Conservation (phyloP, 2,888 invertebrate genomes). For the Ichneumoninae sp. region DNA sequence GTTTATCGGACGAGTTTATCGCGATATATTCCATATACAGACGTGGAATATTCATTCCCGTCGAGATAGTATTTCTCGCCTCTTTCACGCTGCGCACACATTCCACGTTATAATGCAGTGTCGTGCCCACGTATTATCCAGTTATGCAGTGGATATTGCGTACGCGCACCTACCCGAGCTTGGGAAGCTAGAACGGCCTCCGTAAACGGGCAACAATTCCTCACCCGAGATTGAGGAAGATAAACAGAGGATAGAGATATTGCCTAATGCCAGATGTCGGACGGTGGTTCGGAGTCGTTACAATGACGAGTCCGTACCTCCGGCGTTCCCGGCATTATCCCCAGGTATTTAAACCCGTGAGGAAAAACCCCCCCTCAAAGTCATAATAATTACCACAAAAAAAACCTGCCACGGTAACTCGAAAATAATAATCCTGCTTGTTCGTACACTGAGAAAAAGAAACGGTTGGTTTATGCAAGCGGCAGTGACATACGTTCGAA, state of each 20-base stretch:
- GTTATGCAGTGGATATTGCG: background rate
- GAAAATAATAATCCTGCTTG: background rate
- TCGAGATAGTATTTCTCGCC: background rate
- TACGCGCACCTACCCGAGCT: background rate
- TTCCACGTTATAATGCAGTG: conserved; percentile 53
- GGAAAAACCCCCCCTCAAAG: background rate
- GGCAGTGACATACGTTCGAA: no score
- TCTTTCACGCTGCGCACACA: conserved; percentile 21
- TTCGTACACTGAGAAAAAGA: background rate
- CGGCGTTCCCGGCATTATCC: conserved; percentile 64
- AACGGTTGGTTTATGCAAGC: no score
- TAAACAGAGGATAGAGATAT: conserved; percentile 70
- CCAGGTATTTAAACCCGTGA: conserved; percentile 51
- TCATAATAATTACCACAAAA: background rate
- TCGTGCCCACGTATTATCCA: conserved; percentile 58
- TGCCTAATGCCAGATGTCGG: conserved; percentile 81
- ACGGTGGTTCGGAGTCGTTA: conserved; percentile 80
- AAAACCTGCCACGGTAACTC: background rate
- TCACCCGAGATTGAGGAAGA: conserved; percentile 17
- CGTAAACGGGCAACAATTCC: conserved; percentile 81
- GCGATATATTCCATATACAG: conserved; percentile 29
- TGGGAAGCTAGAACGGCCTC: conserved; percentile 70
- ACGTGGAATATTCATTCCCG: background rate
- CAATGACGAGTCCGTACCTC: conserved; percentile 78
- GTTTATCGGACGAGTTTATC: conserved; percentile 52